phyloP scores from a whole-genome alignment of 2,113 vertebrate species.

The Anolis carolinensis region DNA sequence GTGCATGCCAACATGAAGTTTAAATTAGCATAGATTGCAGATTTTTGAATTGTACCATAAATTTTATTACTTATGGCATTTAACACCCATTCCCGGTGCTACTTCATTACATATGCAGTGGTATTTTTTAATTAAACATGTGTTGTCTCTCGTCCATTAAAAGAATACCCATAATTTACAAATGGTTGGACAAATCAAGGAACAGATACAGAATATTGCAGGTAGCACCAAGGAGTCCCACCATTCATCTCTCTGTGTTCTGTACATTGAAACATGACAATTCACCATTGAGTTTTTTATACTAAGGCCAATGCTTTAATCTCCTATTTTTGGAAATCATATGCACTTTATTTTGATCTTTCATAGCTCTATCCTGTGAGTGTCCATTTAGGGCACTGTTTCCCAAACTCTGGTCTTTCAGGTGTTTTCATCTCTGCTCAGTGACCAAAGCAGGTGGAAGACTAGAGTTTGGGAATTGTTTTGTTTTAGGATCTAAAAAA shows the following conservation, averaged over 20 bases:
- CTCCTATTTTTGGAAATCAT: background rate
- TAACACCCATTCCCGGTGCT: background rate
- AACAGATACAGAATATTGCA: background rate
- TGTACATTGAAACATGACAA: background rate
- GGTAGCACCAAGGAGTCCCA: too few species aligned
- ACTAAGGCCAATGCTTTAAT: background rate
- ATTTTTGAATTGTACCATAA: conserved; percentile 7
- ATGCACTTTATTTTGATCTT: background rate
- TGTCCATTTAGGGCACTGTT: background rate
- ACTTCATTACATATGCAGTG: background rate
- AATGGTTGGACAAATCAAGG: background rate
- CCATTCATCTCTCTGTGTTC: background rate
- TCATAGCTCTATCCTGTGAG: background rate
- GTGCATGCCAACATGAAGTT: background rate
- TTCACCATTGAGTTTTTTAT: background rate
- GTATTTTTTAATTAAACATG: background rate
- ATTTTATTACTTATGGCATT: background rate
- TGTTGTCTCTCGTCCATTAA: background rate
- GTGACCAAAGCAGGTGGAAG: too few species aligned
- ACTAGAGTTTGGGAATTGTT: too few species aligned
- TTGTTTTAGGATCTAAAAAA: too few species aligned
- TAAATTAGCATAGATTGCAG: background rate
- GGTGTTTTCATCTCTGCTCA: too few species aligned
- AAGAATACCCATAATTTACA: background rate
- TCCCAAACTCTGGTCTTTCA: too few species aligned